Base-by-base conservation (phyloP, 2,797 vertebrate species). In the Pogoniulus pusillus region DNA sequence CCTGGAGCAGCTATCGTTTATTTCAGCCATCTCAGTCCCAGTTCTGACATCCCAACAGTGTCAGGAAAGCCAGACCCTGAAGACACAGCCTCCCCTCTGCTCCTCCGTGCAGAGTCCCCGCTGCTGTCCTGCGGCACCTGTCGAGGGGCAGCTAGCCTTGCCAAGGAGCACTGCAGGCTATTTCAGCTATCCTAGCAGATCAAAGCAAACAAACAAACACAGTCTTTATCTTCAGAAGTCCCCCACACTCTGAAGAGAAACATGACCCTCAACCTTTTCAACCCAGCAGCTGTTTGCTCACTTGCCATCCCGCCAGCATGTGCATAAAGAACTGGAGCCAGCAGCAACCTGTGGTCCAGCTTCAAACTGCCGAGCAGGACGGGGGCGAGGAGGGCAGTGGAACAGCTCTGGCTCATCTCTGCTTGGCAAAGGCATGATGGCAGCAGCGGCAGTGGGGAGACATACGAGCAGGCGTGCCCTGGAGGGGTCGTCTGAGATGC, bases 81-180 rank as follows among this genome's bases (percentile, higher is more conserved):
- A 22, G 69, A n/a, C 6, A 13, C 7, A 10, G 2, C n/a, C 10
- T 19, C 32, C 26, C 45, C 34, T 6, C 8, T 29, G 35, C 30
- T 29, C 8, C 32, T 69, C 69, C 35, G 35, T 54, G n/a, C 57
- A 69, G 60, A 32, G 16, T 27, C 29, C n/a, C 62, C 55, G 47
- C 60, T 5, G 4, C 32, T 41, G 4, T 39, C 26, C 51, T 39
- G 4, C 4, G 3, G n/a, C 20, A 34, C 17, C n/a, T 29, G 13
- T 0, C n/a, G 0, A 12, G 29, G 22, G 35, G 32, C 32, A 66
- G 22, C 10, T 6, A 72, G 10, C 15, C 35, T 16, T 43, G 30
- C 20, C 32, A 22, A 53, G 35, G 32, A 58, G 32, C 4, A 32
- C 17, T 3, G 7, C 0, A 0, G 47, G 12, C n/a, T 87, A 4